Base-by-base conservation (phyloP, 2,888 invertebrate species). In the Cryptus armator region DNA sequence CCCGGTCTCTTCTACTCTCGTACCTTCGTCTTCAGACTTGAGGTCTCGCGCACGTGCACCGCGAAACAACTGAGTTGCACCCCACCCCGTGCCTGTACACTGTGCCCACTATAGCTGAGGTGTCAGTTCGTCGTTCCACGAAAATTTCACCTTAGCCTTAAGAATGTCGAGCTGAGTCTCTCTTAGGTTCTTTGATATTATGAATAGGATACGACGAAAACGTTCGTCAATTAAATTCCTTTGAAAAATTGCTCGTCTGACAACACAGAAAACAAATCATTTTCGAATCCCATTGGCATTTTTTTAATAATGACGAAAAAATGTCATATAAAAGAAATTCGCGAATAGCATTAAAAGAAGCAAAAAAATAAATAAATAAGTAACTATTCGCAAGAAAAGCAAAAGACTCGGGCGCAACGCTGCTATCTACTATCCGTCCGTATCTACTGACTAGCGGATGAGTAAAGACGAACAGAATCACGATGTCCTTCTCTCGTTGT, bases 81-180 rank as follows among this genome's bases (percentile, higher is more conserved):
- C 66, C 64, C 43, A 7, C 64, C 12, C 59, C 5, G 24, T 19
- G 12, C 3, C 59, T 10, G 24, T 19, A 14, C 32, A 5, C 24
- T 24, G 9, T 43, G 37, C 64, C n/a, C 62, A 44, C n/a, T 48
- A 51, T 51, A 46, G 71, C 67, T 10, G 53, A 75, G 68, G 84
- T 81, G 84, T 84, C 84, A 75, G 78, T 78, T 84, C 68, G 53
- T 68, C 68, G 53, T 84, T 84, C 75, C 66, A 75, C 78, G 84
- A 82, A 81, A 82, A 79, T 85, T 37, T 79, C 84, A 81, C 84
- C 74, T 75, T 77, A 84, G 66, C 74, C 71, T 46, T 10, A 80
- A 44, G 71, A 84, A 84, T 76, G 70, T 51, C 66, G 53, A 43
- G 66, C 68, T 48, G 76, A 78, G 67, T 29, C 37, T 29, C 37